Conservation (phyloP, 1,140 invertebrate genomes). For the Heterodera carotae region DNA sequence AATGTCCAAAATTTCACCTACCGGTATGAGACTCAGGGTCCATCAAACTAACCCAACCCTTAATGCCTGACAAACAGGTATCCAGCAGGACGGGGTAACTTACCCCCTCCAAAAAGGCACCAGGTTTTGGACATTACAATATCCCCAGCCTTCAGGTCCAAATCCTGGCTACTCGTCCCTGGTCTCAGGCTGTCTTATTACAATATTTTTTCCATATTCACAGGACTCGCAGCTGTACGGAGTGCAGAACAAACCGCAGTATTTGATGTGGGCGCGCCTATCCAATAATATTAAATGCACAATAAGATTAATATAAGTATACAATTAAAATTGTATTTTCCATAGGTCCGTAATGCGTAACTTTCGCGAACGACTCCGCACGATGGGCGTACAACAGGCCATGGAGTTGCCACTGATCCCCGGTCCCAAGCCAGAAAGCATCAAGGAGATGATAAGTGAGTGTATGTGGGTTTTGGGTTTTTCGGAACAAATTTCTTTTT, state of each 20-base stretch:
- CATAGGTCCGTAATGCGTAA: slow-evolving; percentile 58
- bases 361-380: slow-evolving; percentile 58
- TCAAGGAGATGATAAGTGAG: slow-evolving; percentile 42
- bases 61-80: too few species aligned
- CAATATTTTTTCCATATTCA: slow-evolving; percentile 16
- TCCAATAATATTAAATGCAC: background rate
- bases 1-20: too few species aligned
- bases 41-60: too few species aligned
- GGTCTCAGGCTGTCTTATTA: too few species aligned
- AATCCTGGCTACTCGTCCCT: too few species aligned
- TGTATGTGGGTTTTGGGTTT: background rate
- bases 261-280: slow-evolving; percentile 47
- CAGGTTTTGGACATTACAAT: too few species aligned
- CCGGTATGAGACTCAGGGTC: too few species aligned
- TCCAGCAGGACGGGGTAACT: too few species aligned
- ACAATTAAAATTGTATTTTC: background rate
- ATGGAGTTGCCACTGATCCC: slow-evolving; percentile 51
- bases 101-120: too few species aligned
- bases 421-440: slow-evolving; percentile 53
- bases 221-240: slow-evolving; percentile 61
- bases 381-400: slow-evolving; percentile 50
- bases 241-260: slow-evolving; percentile 63
- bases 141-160: too few species aligned
- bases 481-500: too few species aligned
- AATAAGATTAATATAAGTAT: too few species aligned